A percentile compares a stretch with the other conserved stretches of the same genome.
These are phyloP conservation scores for Caenorhabditis tropicalis DNA, from an alignment of 1,140 invertebrate genomes.

Conservation along the genomic window DNA sequence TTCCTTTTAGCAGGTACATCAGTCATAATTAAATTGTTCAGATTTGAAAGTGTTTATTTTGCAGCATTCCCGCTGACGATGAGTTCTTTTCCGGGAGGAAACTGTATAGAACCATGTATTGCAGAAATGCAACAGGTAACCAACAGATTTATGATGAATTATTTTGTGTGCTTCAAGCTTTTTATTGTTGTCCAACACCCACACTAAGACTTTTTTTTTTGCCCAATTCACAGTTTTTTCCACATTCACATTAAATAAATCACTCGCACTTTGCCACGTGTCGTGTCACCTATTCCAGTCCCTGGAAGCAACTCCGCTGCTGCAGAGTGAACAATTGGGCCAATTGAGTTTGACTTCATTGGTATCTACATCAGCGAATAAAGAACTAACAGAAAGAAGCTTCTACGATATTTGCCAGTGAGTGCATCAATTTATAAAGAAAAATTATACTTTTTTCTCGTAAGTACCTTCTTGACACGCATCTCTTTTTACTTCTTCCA, in stretches of 20 bases:
- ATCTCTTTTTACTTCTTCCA: constrained; percentile 2
- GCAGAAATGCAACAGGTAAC: constrained; percentile 51
- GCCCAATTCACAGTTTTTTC: neutral
- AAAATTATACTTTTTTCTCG: neutral
- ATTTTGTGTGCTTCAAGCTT: constrained; percentile 9
- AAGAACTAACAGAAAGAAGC: constrained; percentile 55
- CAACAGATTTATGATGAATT: neutral
- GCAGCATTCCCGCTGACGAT: neutral
- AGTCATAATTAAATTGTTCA: neutral
- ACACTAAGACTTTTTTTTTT: neutral
- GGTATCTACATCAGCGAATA: constrained; percentile 48
- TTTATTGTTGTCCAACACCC: neutral
- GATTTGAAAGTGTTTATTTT: neutral
- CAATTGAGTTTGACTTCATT: constrained; percentile 50
- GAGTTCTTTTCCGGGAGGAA: constrained; percentile 41
- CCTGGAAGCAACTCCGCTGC: constrained; percentile 56
- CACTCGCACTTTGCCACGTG: neutral
- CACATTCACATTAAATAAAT: neutral
- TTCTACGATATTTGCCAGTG: constrained; percentile 57
- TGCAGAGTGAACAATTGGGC: constrained; percentile 54
- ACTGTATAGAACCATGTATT: constrained; percentile 52
- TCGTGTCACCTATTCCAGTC: constrained; percentile 47
- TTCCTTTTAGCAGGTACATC: neutral
- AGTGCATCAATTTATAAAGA: constrained; percentile 40
- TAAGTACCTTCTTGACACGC: constrained; percentile 27